A percentile compares a stretch with the other conserved stretches of the same genome.
phyloP scores from a whole-genome alignment of 2,888 invertebrate genomes.

The Phyllotreta striolata region DNA sequence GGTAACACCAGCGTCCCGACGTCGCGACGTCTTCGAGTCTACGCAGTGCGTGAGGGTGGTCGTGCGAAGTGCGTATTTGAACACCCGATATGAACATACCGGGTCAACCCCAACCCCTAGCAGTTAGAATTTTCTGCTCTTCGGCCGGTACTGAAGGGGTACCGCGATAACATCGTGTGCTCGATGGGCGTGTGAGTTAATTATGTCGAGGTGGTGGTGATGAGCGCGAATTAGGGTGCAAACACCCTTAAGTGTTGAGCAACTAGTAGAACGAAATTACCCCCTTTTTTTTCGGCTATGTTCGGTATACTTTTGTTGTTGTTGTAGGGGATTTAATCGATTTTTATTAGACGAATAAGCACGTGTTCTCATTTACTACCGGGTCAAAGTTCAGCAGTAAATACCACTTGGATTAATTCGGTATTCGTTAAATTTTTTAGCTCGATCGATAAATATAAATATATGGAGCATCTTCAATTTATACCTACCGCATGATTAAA shows the following conservation, averaged over 20 bases:
- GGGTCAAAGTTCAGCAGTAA: constrained; percentile 18
- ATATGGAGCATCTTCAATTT: too few species aligned
- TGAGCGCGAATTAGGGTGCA: constrained; percentile 30
- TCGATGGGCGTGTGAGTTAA: constrained; percentile 47
- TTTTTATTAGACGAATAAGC: constrained; percentile 2
- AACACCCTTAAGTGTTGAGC: too few species aligned
- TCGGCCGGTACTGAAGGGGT: not conserved
- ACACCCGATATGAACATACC: constrained; percentile 19
- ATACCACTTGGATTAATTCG: constrained; percentile 16
- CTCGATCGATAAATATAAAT: too few species aligned
- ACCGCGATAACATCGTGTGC: not conserved
- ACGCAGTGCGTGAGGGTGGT: constrained; percentile 45
- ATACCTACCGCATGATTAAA: too few species aligned
- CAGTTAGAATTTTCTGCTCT: not conserved
- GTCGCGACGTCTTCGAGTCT: constrained; percentile 48
- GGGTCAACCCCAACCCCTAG: constrained; percentile 3
- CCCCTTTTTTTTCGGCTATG: not conserved
- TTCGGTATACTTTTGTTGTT: too few species aligned
- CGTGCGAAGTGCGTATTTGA: constrained; percentile 27
- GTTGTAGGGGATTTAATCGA: constrained; percentile 17
- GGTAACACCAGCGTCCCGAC: constrained; percentile 39
- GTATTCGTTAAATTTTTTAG: not conserved
- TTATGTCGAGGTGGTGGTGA: constrained; percentile 32
- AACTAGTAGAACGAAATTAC: too few species aligned
- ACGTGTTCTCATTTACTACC: constrained; percentile 1